Base-by-base conservation (phyloP, 2,113 vertebrate genomes). In the Callorhinus ursinus region DNA sequence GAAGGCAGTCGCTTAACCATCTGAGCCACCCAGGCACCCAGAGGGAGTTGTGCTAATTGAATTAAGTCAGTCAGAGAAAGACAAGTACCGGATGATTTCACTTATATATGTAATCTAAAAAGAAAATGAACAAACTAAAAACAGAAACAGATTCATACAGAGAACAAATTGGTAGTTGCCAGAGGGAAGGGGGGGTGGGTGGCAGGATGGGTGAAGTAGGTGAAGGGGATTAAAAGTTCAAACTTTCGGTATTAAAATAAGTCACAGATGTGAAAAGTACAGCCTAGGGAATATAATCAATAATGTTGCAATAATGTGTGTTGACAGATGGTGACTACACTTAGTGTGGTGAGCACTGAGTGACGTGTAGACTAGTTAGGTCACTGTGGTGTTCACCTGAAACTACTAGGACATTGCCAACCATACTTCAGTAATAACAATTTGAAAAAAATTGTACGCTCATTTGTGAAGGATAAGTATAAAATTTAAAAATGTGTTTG, bases 401-500 rank as follows among this genome's bases (percentile, higher is more conserved):
- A 76, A 46, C 42, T 46, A 76, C 8, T 46, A 76, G 5, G 69
- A 71, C 36, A 69, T 74, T 46, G 24, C 42, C 72, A 16, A 4
- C 72, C 39, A 28, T 76, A 46, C 13, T 76, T 76, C 7, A 42
- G 2, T 28, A 67, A 67, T 67, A 74, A 74, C 72, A 46, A 26
- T 74, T 46, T 46, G 72, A 26, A 74, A 46, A 74, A 74, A 46
- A n/a, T 28, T 46, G 46, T 31, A 49, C 36, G 7, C 33, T 93
- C 49, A 85, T 0, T 92, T 93, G 24, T 88, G 86, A 96, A 91
- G 86, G 71, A 93, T 94, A 93, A 95, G 22, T 77, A 67, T 28
- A 76, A 82, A 74, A 87, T 42, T 79, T 92, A 15, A 80, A 93
- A 95, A 42, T 65, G 28, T 55, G 2, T 96, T 84, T 77, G 59